Evolutionary conservation across 2,113 vertebrate species (phyloP), one percentile per base, ranked within the genome.

Genomic region (Spheniscus mendiculus): DNA sequence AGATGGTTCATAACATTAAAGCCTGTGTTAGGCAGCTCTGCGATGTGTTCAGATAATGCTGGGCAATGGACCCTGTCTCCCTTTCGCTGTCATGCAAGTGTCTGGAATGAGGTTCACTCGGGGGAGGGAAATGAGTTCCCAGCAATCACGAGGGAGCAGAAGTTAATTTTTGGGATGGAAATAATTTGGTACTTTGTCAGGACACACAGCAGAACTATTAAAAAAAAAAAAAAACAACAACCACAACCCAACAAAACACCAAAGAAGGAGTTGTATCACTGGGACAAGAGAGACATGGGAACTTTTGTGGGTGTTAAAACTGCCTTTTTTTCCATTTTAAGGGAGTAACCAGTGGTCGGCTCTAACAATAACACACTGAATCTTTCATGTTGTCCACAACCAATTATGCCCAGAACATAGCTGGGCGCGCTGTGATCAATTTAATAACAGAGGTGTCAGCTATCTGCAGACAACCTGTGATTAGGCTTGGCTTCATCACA

Each of bases 401-500:
- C 32, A 76, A 2, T 83, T 87, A 73, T 78, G 52, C 80, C 80
- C 76, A 88, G 80, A 62, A 42, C 42, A 42, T 42, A 93, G 42
- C 38, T 79, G 71, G 19, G 34, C 36, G 29, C 2, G 19, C 23
- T 90, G 67, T 85, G 80, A 94, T 53, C 84, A 80, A 23, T 90
- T 94, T 97, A 97, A 97, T 97, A 96, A 91, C 40, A 94, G 96
- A 80, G 73, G 36, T 73, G 84, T 83, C 90, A 90, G 30, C 19
- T 77, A 40, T 34, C 44, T 80, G 70, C 62, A 93, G 95, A 90
- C 93, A 97, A 27, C 90, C 87, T 83, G 87, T 12, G 58, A 94
- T 97, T 97, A 97, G 93, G 44, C 11, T 91, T 93, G 92, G 87
- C 50, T 94, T 82, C 2, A 6, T 80, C 93, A 95, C 95, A 93